Evolutionary conservation across 1,140 invertebrate genomes (phyloP), one percentile per base, ranked within the genome.

Genomic region (Brachionus angularis): DNA sequence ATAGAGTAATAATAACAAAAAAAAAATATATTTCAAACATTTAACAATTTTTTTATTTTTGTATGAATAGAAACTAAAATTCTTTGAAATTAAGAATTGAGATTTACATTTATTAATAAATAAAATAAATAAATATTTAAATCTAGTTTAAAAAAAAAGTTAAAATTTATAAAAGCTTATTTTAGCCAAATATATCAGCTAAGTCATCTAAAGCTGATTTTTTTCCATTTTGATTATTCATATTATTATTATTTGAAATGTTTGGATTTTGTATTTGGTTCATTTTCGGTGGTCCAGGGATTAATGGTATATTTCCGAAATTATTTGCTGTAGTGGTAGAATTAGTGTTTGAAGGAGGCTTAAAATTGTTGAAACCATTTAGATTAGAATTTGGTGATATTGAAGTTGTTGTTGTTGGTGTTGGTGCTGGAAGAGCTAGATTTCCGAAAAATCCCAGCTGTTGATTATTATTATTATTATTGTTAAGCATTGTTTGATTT

Each of bases 391-490:
- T 18, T 16, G 8, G 23, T 3, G 16, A 3, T 23, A 50, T 46
- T 50, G 23, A 67, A 31, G 31, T 33, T 29, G n/a, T 47, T 50
- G 23, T 46, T 36, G 14, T 18, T 3, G 5, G n/a, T n/a, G 16
- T 44, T 1, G 62, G 62, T 3, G 62, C 42, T 14, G 62, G 62
- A 2, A 67, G 18, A 47, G 42, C 47, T 50, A 67, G 47, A 25
- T 67, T 67, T 47, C 62, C 62, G 10, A 67, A 67, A 67, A 67
- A 67, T 25, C 62, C 62, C 12, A 67, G 8, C 31, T 67, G 46
- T 8, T 47, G 39, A 46, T 64, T 64, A 27, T 21, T 18, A 31
- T 67, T 39, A 14, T 52, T 7, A 12, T 21, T 16, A 16, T 53
- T 29, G 53, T 23, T 58, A 18, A 12, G 18, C 25, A 5, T 7